Evolutionary conservation across 2,113 vertebrate species (phyloP).

Genomic region (Echinops telfairi): DNA sequence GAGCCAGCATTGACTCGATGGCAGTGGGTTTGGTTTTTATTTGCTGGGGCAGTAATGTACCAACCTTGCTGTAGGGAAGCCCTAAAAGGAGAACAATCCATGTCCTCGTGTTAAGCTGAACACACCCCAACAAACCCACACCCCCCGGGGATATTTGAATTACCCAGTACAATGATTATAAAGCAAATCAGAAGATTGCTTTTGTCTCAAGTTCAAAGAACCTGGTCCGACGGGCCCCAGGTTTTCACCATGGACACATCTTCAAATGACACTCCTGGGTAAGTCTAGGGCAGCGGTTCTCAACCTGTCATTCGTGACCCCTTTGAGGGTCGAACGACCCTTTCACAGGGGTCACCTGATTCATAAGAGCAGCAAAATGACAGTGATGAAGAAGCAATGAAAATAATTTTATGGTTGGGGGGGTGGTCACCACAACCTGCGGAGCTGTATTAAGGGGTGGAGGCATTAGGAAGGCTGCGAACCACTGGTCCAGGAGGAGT

Average conservation of each 20-base stretch:
- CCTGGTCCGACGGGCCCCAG: conserved; percentile 73
- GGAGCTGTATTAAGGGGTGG: too few relatives aligned
- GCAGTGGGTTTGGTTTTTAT: too few relatives aligned
- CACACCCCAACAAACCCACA: neutral
- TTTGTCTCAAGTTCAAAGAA: conserved; percentile 78
- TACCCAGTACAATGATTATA: conserved; percentile 78
- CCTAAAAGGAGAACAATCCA: neutral
- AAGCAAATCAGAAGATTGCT: conserved; percentile 64
- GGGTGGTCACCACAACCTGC: too few relatives aligned
- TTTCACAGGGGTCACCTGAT: too few relatives aligned
- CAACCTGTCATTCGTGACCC: too few relatives aligned
- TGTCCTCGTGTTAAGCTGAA: neutral
- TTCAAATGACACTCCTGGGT: conserved; percentile 76
- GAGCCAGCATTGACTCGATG: too few relatives aligned
- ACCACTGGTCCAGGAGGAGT: too few relatives aligned
- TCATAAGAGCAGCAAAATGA: too few relatives aligned
- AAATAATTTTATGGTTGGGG: too few relatives aligned
- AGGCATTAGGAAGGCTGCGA: too few relatives aligned
- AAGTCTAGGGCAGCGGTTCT: conserved; percentile 24
- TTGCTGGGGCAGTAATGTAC: neutral
- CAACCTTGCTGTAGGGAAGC: neutral
- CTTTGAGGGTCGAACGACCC: too few relatives aligned
- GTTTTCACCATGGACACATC: conserved; percentile 77
- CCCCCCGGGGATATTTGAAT: conserved; percentile 75
- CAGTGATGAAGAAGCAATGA: too few relatives aligned